Percentiles rank a stretch among this genome's conserved stretches.
Evolutionary conservation across 2,888 invertebrate species (phyloP).

Genomic region (Ommatoiulus sabulosus): DNA sequence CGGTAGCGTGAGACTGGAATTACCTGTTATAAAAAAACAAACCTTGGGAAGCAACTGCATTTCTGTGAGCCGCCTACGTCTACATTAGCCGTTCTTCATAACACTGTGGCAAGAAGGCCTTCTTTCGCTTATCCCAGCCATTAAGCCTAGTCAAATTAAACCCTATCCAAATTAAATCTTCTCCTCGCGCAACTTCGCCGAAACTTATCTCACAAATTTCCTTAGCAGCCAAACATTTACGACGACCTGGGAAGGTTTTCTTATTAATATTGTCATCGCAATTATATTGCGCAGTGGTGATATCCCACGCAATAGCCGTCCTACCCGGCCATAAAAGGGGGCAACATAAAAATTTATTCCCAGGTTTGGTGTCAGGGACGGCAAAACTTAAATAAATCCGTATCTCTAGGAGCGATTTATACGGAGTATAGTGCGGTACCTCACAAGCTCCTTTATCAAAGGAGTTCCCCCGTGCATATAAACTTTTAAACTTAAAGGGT

Average conservation of each 20-base stretch:
- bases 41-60: neutral
- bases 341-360: neutral
- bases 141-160: slow-evolving; percentile 10
- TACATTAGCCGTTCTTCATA: neutral
- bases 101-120: neutral
- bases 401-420: neutral
- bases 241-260: neutral
- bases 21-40: neutral
- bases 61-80: neutral
- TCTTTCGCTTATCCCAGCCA: neutral
- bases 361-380: slow-evolving; percentile 17
- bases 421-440: neutral
- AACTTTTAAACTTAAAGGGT: no score
- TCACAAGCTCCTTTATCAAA: no score
- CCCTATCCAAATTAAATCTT: slow-evolving; percentile 18
- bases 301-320: slow-evolving; percentile 31
- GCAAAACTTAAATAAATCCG: neutral
- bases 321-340: slow-evolving; percentile 17
- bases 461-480: no score
- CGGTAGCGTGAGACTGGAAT: neutral
- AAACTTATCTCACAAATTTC: neutral
- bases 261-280: neutral
- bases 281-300: neutral
- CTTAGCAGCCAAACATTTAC: neutral
- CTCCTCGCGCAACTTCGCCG: neutral